phyloP scores from a whole-genome alignment of 1,140 invertebrate genomes.

The Drosophila bifasciata region DNA sequence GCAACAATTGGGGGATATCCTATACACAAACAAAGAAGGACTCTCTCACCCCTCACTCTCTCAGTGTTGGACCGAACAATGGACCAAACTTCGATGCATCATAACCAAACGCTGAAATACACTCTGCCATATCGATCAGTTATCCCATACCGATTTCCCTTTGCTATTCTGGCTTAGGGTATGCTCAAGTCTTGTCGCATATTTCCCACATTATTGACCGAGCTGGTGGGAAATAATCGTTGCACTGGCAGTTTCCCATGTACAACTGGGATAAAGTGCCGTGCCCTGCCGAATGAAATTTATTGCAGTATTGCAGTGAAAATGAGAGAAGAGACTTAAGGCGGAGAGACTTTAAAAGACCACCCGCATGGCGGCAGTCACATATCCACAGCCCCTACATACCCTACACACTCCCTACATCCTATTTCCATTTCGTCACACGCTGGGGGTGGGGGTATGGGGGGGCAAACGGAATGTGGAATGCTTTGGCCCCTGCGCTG shows the following conservation, averaged over 20 bases:
- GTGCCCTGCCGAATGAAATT: constrained; percentile 32
- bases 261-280: constrained; percentile 26
- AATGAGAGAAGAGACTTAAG: not conserved
- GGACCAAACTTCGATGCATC: too few species aligned
- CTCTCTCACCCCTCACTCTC: too few species aligned
- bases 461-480: too few species aligned
- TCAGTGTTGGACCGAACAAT: too few species aligned
- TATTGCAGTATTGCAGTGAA: constrained; percentile 32
- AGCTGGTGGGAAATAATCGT: constrained; percentile 28
- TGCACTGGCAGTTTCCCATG: constrained; percentile 17
- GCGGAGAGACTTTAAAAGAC: not conserved
- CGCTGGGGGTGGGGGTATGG: too few species aligned
- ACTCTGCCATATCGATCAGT: too few species aligned
- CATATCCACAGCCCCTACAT: too few species aligned
- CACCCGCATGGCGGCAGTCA: not conserved
- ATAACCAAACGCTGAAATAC: too few species aligned
- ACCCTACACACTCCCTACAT: not conserved
- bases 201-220: not conserved
- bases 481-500: constrained; percentile 21
- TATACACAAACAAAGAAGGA: too few species aligned
- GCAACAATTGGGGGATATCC: not conserved
- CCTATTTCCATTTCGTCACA: constrained; percentile 3
- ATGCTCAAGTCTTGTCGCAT: not conserved
- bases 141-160: too few species aligned
- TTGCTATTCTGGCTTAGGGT: too few species aligned